These are phyloP conservation scores for Panurus biarmicus DNA, from an alignment of 2,113 vertebrate genomes.

Conservation along the genomic window DNA sequence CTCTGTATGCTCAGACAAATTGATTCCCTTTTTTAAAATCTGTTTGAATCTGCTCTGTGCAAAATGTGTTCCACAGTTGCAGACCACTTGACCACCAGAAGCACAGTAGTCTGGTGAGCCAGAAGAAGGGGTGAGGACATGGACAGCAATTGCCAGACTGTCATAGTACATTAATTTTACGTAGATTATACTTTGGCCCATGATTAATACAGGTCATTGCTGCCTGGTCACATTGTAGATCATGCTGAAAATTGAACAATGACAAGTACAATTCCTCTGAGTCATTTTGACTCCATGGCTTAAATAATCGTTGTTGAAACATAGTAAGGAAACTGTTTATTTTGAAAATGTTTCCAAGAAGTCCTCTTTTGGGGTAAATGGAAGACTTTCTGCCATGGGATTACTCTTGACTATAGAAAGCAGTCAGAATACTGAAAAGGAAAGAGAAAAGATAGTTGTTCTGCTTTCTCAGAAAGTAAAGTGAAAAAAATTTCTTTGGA, in stretches of 20 bases:
- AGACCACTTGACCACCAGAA: background rate
- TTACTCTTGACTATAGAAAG: background rate
- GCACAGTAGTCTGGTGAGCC: background rate
- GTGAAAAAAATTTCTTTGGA: background rate
- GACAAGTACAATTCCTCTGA: constrained; percentile 17
- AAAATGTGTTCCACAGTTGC: background rate
- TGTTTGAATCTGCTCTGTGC: background rate
- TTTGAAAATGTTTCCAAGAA: constrained; percentile 14
- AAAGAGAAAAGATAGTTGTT: background rate
- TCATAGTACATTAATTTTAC: constrained; percentile 35
- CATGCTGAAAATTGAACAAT: constrained; percentile 13
- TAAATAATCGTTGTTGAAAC: constrained; percentile 19
- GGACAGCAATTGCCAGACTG: background rate
- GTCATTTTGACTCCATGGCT: background rate
- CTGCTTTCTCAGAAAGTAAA: background rate
- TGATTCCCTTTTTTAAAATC: background rate
- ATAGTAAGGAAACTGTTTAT: background rate
- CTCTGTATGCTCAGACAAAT: background rate
- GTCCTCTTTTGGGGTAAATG: background rate
- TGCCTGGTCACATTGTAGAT: background rate
- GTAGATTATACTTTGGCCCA: background rate
- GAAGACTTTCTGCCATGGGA: background rate
- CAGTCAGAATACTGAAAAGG: background rate
- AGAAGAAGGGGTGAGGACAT: background rate
- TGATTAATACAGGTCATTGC: constrained; percentile 20